Conservation (phyloP, 2,888 invertebrate species). For the Microctonus brassicae region DNA sequence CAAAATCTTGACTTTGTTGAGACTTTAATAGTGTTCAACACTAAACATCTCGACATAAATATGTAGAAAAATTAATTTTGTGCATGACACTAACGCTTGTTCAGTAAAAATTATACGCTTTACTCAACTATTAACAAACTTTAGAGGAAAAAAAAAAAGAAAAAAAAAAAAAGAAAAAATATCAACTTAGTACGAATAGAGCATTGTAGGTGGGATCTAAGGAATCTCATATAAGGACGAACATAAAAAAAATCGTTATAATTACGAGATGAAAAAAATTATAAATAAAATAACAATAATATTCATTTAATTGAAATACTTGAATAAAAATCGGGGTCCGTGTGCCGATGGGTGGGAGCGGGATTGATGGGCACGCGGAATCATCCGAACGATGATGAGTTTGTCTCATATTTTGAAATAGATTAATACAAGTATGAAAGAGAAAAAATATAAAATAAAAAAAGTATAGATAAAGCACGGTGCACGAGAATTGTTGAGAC, state of each 20-base stretch:
- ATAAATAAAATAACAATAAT: conserved; percentile 28
- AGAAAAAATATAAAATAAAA: conserved; percentile 22
- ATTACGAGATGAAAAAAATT: conserved; percentile 37
- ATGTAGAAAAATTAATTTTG: conserved; percentile 38
- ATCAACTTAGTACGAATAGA: conserved; percentile 56
- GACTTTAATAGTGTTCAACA: background rate
- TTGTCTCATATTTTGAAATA: background rate
- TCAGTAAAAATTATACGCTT: conserved; percentile 36
- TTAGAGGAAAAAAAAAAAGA: conserved; percentile 42
- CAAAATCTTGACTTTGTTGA: conserved; percentile 45
- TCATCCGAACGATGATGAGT: background rate
- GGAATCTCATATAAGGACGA: conserved; percentile 63
- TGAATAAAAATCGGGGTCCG: conserved; percentile 46
- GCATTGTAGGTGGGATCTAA: conserved; percentile 69
- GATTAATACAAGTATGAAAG: conserved; percentile 1
- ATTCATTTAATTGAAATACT: background rate
- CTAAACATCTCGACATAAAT: conserved; percentile 35
- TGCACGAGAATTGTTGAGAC: conserved; percentile 43
- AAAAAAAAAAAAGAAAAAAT: conserved; percentile 37
- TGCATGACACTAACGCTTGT: conserved; percentile 49
- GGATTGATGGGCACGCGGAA: background rate
- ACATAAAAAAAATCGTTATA: conserved; percentile 48
- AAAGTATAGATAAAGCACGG: conserved; percentile 44
- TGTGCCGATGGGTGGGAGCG: conserved; percentile 45
- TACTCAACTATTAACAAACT: conserved; percentile 48